Evolutionary conservation across 2,888 invertebrate species (phyloP).

Genomic region (Gari tellinella): DNA sequence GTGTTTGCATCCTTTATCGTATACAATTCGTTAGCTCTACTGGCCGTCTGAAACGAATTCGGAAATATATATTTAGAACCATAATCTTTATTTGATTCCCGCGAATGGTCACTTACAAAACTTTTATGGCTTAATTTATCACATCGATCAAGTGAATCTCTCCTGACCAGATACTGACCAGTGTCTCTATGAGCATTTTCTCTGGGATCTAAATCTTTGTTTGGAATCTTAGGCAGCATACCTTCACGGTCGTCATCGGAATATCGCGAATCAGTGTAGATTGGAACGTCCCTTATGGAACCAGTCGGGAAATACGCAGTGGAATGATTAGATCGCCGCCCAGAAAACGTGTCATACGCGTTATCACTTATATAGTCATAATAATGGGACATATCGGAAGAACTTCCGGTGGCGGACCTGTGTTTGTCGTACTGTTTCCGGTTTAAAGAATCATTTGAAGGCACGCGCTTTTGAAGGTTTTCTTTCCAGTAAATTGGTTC

Average conservation of each 20-base stretch:
- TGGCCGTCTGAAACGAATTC: too few relatives aligned
- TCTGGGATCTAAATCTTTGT: slow-evolving; percentile 37
- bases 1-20: too few relatives aligned
- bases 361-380: slow-evolving; percentile 59
- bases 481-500: slow-evolving; percentile 60
- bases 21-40: too few relatives aligned
- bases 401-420: slow-evolving; percentile 57
- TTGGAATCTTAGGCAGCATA: slow-evolving; percentile 22
- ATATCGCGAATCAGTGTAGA: slow-evolving; percentile 32
- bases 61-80: too few relatives aligned
- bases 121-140: too few relatives aligned
- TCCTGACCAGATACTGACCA: too few relatives aligned
- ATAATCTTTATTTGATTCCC: slow-evolving; percentile 4
- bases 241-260: slow-evolving; percentile 47
- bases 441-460: slow-evolving; percentile 56
- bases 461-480: slow-evolving; percentile 47
- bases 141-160: too few relatives aligned
- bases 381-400: slow-evolving; percentile 58
- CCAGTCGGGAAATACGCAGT: slow-evolving; percentile 40
- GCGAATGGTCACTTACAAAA: too few relatives aligned
- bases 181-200: slow-evolving; percentile 7
- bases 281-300: slow-evolving; percentile 42
- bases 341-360: slow-evolving; percentile 42
- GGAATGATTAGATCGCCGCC: slow-evolving; percentile 54
- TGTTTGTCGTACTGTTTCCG: slow-evolving; percentile 47